A percentile compares a stretch with the other conserved stretches of the same genome.
Conservation (phyloP, 2,113 vertebrate species). For the Gasterosteus aculeatus region DNA sequence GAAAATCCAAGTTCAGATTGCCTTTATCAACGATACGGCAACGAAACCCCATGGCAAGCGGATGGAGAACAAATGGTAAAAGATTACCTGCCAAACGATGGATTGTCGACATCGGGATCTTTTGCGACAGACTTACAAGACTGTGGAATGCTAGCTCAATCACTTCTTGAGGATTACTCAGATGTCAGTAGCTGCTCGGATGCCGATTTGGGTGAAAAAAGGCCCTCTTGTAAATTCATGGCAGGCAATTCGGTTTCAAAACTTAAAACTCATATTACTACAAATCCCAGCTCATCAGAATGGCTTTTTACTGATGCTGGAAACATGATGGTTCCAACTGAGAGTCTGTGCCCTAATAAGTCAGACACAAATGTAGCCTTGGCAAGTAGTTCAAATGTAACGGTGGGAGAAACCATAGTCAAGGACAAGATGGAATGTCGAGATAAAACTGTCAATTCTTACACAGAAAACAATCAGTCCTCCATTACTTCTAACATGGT, state of each 20-base stretch:
- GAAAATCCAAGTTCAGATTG: conserved; percentile 59
- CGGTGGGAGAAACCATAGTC: conserved; percentile 9
- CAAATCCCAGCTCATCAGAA: conserved; percentile 42
- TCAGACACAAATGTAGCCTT: conserved; percentile 19
- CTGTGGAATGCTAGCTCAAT: conserved; percentile 53
- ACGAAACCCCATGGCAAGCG: conserved; percentile 63
- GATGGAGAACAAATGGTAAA: conserved; percentile 55
- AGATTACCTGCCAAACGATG: conserved; percentile 48
- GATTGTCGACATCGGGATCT: conserved; percentile 41
- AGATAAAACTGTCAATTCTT: conserved; percentile 2
- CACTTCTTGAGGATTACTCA: conserved; percentile 69
- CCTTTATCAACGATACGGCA: conserved; percentile 57
- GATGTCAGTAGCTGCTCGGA: conserved; percentile 80
- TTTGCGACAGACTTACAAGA: conserved; percentile 67
- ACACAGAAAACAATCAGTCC: background rate
- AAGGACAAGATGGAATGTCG: background rate
- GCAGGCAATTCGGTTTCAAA: conserved; percentile 33
- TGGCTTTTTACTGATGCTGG: conserved; percentile 37
- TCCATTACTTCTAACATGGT: conserved; percentile 1
- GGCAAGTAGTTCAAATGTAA: conserved; percentile 19
- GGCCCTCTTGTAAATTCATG: conserved; percentile 61
- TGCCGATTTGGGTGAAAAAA: conserved; percentile 52
- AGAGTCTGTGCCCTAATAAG: conserved; percentile 17
- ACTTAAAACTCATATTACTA: conserved; percentile 26
- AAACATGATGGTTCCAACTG: conserved; percentile 28